Percentiles rank a stretch among this genome's conserved stretches.
These are phyloP conservation scores for Paratrypauchen microcephalus DNA, from an alignment of 2,797 vertebrate species.

Conservation along the genomic window DNA sequence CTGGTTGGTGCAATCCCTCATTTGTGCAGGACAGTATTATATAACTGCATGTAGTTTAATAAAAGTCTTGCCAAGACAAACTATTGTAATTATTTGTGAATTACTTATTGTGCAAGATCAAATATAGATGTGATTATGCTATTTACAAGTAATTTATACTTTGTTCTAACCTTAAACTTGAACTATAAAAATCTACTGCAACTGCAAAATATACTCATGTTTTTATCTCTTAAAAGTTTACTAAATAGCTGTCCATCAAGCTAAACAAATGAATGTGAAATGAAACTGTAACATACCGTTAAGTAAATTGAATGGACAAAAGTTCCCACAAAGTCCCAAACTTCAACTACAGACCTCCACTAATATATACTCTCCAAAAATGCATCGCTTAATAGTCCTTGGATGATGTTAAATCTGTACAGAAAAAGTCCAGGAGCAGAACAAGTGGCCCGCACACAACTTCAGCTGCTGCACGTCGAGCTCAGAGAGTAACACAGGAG, in stretches of 20 bases:
- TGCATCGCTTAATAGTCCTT: constrained; percentile 40
- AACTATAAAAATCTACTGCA: background rate
- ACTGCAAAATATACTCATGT: background rate
- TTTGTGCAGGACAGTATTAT: background rate
- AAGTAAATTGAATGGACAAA: constrained; percentile 37
- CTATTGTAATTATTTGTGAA: background rate
- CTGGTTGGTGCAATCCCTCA: too few relatives aligned
- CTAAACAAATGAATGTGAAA: background rate
- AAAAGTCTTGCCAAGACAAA: background rate
- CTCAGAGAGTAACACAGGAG: constrained; percentile 49
- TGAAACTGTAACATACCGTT: constrained; percentile 51
- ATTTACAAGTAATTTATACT: background rate
- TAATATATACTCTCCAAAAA: constrained; percentile 21
- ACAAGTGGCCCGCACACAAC: constrained; percentile 16
- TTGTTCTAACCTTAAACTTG: background rate
- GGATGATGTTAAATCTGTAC: constrained; percentile 1
- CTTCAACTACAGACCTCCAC: constrained; percentile 43
- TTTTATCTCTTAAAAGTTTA: constrained; percentile 1
- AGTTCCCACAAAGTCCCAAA: constrained; percentile 50
- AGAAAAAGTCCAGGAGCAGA: constrained; percentile 22
- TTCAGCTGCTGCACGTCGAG: constrained; percentile 35
- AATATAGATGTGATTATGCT: background rate
- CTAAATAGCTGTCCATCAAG: background rate
- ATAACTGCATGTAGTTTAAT: background rate
- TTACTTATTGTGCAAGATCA: background rate